Evolutionary conservation across 2,797 vertebrate genomes (phyloP), one percentile per base, ranked within the genome.

Genomic region (Podarcis siculus): DNA sequence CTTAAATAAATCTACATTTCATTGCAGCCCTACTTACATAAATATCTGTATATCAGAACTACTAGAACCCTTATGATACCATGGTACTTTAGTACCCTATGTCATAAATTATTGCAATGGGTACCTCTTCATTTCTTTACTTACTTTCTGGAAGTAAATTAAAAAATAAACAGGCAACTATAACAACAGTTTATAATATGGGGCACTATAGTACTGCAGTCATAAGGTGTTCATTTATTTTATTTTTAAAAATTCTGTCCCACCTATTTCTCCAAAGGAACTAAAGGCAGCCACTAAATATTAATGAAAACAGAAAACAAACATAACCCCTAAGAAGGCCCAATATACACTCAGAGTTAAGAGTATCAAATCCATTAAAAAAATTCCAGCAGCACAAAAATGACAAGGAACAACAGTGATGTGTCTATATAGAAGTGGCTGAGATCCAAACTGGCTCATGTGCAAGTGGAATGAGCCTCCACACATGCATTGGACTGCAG

Each of bases 1-100:
- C 55, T 42, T 1, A 80, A 82, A 83, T 90, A 92, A 82, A 92
- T 8, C 27, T 39, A 87, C 83, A 77, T 92, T 90, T 45, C 73
- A 87, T 9, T 87, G 8, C 67, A 71, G 49, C 82, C 89, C 58
- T 67, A 86, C 66, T 88, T 87, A 76, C 39, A 8, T 21, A 58
- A 61, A 32, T 92, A 78, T 6, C 90, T n/a, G 79, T 91, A 27
- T 12, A 6, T 75, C 64, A 66, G 64, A 94, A 4, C 32, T 30
- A 6, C 45, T 32, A 64, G 73, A 94, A 2, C 32, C 0, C 0
- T 17, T 30, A 17, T 30, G 61, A 27, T 77, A n/a, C 72, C 85
- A 15, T 32, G 35, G 5, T 9, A 75, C 35, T 81, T 30, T 72
- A 30, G 72, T 75, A 71, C 32, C 19, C 58, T 32, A 13, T 37